These are phyloP conservation scores for Epizoanthus illoricatus DNA, from an alignment of 92 coral and sea anemone species.

Conservation along the genomic window DNA sequence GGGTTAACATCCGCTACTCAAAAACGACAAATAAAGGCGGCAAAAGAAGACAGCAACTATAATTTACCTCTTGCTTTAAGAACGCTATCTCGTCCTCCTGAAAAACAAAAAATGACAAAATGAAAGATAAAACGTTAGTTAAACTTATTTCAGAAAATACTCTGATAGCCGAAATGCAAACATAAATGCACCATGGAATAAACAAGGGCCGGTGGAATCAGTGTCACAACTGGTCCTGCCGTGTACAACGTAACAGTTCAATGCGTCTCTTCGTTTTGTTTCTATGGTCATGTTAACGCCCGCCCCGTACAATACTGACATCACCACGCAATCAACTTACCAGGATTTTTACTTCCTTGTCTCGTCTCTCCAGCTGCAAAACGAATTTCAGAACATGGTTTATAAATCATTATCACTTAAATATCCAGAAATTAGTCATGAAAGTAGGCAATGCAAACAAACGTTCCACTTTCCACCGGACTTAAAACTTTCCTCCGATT, in stretches of 20 bases:
- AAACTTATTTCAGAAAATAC: too few species aligned
- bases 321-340: conserved; percentile 42
- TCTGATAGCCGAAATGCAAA: not conserved
- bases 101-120: not conserved
- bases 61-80: conserved; percentile 86
- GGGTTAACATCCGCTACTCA: not conserved
- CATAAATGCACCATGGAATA: not conserved
- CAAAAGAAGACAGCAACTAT: not conserved
- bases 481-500: too few species aligned
- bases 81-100: conserved; percentile 92
- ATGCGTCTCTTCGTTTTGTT: too few species aligned
- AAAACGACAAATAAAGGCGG: not conserved
- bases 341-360: conserved; percentile 76
- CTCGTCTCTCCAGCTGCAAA: conserved; percentile 76
- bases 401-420: not conserved
- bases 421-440: too few species aligned
- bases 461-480: too few species aligned
- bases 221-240: not conserved
- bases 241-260: too few species aligned
- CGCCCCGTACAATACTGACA: not conserved
- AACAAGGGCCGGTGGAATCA: not conserved
- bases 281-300: too few species aligned
- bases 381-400: not conserved
- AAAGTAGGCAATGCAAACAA: too few species aligned
- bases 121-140: not conserved